Evolutionary conservation across 2,113 vertebrate species (phyloP), one percentile per base, ranked within the genome.

Genomic region (Ailuropoda melanoleuca): DNA sequence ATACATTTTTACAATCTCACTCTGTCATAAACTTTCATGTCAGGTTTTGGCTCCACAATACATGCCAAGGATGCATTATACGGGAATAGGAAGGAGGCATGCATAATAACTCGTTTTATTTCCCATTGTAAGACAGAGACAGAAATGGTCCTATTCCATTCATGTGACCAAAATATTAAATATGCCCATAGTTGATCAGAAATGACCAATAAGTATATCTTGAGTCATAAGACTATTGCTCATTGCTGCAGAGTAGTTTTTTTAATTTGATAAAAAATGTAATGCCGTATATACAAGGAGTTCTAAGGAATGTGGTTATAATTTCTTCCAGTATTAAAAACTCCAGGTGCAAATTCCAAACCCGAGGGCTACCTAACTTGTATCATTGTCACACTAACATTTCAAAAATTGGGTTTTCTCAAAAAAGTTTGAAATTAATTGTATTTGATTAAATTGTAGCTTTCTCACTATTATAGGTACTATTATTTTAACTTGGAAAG

Each of bases 11-110:
- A 97, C 95, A 85, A 55, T 75, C 70, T 87, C 55, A 97, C 97
- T 98, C 94, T 98, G 93, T 60, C 95, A 97, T 98, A 98, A 98
- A 98, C 58, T 96, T 98, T 97, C 7, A 29, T 91, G 96, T 97
- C 56, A 87, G 92, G 78, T 92, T 98, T 97, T 56, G 86, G 86
- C 86, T 96, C 17, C 29, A 80, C 24, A 64, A 60, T 92, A 58
- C 58, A 93, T 39, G 55, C 9, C 0, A 39, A 87, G 56, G 89
- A 93, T 85, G 15, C 46, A 46, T 97, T 94, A 82, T 72, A n/a
- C 26, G 77, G 75, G 24, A 92, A 39, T n/a, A 68, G 50, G 58
- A 68, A 94, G n/a, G 43, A 75, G 56, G 26, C 62, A 39, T 84
- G n/a, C 74, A 92, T 93, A 95, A 89, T 95, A 80, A 84, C 39